These are phyloP conservation scores for Drosophila maculinotata DNA, from an alignment of 2,888 invertebrate genomes.

Conservation along the genomic window DNA sequence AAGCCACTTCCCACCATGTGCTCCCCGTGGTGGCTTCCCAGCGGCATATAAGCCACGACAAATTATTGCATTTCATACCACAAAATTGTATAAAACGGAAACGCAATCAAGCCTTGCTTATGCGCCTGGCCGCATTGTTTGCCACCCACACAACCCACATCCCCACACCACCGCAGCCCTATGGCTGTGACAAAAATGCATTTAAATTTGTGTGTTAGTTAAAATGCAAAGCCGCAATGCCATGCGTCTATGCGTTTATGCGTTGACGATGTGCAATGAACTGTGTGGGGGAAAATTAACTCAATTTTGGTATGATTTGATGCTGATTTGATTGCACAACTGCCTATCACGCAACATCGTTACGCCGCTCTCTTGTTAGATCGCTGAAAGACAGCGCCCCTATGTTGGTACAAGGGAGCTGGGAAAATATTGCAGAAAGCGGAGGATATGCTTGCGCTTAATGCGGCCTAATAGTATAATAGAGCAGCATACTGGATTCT, in stretches of 20 bases:
- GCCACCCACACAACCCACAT: slow-evolving; percentile 6
- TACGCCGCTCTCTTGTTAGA: background rate
- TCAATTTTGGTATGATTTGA: slow-evolving; percentile 75
- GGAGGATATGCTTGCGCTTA: slow-evolving; percentile 7
- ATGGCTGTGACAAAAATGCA: slow-evolving; percentile 68
- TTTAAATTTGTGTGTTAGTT: slow-evolving; percentile 68
- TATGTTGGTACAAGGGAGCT: slow-evolving; percentile 15
- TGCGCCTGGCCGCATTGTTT: slow-evolving; percentile 64
- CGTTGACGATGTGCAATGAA: slow-evolving; percentile 58
- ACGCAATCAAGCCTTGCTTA: slow-evolving; percentile 79
- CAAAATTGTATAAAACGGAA: slow-evolving; percentile 79
- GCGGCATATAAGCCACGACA: slow-evolving; percentile 63
- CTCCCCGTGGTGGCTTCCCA: slow-evolving; percentile 1
- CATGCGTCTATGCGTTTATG: slow-evolving; percentile 53
- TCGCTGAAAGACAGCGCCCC: slow-evolving; percentile 25
- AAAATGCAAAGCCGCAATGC: slow-evolving; percentile 65
- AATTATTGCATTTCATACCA: slow-evolving; percentile 77
- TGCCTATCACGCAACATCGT: slow-evolving; percentile 26
- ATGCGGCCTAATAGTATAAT: slow-evolving; percentile 35
- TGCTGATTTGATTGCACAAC: slow-evolving; percentile 72
- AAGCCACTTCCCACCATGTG: background rate
- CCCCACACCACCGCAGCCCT: background rate
- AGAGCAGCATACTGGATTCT: slow-evolving; percentile 1
- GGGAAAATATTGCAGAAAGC: slow-evolving; percentile 34
- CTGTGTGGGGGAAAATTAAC: slow-evolving; percentile 68